phyloP scores from a whole-genome alignment of 2,113 vertebrate species.

The Tenebrosternarchus preto region DNA sequence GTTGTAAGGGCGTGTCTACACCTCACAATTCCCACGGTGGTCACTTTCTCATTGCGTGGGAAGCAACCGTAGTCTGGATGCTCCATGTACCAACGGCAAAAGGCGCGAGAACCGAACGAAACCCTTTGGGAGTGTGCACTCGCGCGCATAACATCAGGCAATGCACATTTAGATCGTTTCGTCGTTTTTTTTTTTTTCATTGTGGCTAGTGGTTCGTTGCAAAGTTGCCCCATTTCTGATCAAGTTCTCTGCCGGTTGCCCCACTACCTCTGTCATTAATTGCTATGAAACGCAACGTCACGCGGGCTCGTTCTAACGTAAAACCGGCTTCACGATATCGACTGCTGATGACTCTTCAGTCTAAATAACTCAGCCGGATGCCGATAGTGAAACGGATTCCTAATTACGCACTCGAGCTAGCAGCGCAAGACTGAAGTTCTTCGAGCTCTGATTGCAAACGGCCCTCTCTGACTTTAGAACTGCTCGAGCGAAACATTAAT shows the following conservation, averaged over 20 bases:
- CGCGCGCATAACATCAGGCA: too few relatives aligned
- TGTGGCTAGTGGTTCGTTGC: too few relatives aligned
- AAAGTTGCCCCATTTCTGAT: neutral
- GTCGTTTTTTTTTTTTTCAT: too few relatives aligned
- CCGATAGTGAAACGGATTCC: constrained; percentile 25
- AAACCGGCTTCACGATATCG: neutral
- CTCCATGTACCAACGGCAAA: neutral
- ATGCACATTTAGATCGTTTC: too few relatives aligned
- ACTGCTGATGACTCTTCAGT: neutral
- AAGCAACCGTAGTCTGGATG: neutral
- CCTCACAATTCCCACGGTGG: too few relatives aligned
- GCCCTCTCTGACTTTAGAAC: constrained; percentile 17
- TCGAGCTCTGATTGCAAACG: constrained; percentile 20
- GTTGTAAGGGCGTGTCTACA: neutral
- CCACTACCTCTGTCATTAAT: neutral
- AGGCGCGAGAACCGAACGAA: neutral
- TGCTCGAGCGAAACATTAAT: neutral
- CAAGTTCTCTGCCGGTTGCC: neutral
- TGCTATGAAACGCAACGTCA: neutral
- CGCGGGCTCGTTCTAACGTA: neutral
- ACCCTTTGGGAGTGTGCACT: too few relatives aligned
- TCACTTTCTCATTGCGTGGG: neutral
- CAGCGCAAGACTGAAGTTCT: neutral
- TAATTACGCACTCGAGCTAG: constrained; percentile 35
- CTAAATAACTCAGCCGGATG: constrained; percentile 10